Base-by-base conservation (phyloP, 2,888 invertebrate species). In the Chalcosyrphus nemorum region DNA sequence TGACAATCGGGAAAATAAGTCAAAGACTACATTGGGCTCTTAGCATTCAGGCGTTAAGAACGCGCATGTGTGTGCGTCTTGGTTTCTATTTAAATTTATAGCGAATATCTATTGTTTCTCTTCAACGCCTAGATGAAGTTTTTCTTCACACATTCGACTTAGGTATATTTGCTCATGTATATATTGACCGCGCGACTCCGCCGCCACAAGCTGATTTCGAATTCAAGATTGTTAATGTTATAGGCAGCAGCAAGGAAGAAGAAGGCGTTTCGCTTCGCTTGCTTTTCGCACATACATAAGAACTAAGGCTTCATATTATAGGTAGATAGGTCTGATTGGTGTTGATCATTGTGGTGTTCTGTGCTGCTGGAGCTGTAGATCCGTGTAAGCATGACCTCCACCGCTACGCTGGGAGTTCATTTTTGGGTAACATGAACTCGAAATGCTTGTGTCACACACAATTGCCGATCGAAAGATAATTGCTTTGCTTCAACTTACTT, bases 31-130 rank as follows among this genome's bases (percentile, higher is more conserved):
- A 84, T 80, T 68, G 63, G 59, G 68, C 74, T 57, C 74, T 50
- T 70, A 70, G 80, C 84, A 80, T 84, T 84, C 84, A 80, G 75
- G 84, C 80, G 84, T 84, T 80, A 84, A 57, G n/a, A 70, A 74
- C 63, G 84, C 74, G 74, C 84, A 74, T 74, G 84, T 75, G 80
- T 84, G 54, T 84, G 74, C 80, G 68, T 84, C 65, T 52, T 27
- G 52, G 29, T 63, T 75, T 84, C 61, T 75, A 54, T 72, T 70
- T 80, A 57, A 70, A 84, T 84, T 80, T 84, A 84, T 84, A 75
- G 84, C 74, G 74, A 84, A 75, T 75, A 74, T 84, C 84, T 84
- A 80, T 75, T 84, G 80, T 84, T 80, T 75, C 63, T 59, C 59
- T 52, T 80, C 74, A 50, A 84, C 84, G 84, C 84, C 84, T 70